Evolutionary conservation across 2,113 vertebrate genomes (phyloP), one percentile per base, ranked within the genome.

Genomic region (Trochalopteron elliotii): DNA sequence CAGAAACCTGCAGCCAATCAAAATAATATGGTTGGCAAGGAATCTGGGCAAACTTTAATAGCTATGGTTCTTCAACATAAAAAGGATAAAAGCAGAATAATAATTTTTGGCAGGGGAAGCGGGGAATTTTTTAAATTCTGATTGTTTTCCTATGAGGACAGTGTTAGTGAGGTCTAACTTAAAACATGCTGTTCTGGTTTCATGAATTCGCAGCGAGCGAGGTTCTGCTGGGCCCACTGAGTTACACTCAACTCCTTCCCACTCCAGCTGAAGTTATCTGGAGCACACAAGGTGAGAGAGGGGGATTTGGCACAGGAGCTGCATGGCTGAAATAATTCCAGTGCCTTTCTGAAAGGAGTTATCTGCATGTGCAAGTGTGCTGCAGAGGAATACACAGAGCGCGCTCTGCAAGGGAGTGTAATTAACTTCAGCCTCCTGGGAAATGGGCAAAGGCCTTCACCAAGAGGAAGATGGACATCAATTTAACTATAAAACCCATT

Each of bases 1-100:
- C 76, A 93, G 85, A 96, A 92, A 96, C 50, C 67, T 92, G 79
- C 92, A 92, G 83, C 86, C 96, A 97, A 97, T 96, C 94, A 96
- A 97, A 97, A 97, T 97, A 97, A 97, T 95, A 96, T 71, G 80
- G 90, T 87, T 97, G 94, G 95, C 93, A 97, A 95, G 91, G 92
- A 95, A 95, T 96, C 88, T 97, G 85, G 94, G 96, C 92, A 96
- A 96, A 91, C 91, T 96, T 97, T 91, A 94, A 94, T 93, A 94
- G 90, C 69, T 79, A 84, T 30, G 52, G 83, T 89, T 75, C 85
- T 95, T 96, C 88, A 94, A 94, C 97, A 96, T 93, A 89, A 84
- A 96, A 93, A 96, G 91, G 97, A 97, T 96, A 92, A 97, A 97
- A 86, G 96, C 15, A 75, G 84, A 97, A 94, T 92, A 96, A 97